Evolutionary conservation across 53 echinoderm and acorn worm genomes (phyloP).

Genomic region (Astropecten irregularis): DNA sequence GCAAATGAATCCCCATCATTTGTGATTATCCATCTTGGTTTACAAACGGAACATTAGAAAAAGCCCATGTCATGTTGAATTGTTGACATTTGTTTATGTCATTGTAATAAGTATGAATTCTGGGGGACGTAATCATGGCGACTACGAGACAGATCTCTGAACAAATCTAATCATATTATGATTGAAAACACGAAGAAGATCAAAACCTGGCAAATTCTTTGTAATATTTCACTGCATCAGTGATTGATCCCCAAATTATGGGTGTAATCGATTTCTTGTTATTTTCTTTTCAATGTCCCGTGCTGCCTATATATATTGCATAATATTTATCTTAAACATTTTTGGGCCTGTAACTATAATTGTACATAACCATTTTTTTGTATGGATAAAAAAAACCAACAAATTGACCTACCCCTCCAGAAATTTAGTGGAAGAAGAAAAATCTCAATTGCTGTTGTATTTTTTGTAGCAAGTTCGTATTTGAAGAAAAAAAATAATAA

Average conservation of each 20-base stretch:
- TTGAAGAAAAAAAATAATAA: slow-evolving; percentile 3
- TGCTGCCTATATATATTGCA: slow-evolving; percentile 51
- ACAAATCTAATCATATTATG: no score
- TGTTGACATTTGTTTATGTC: no score
- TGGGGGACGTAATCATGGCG: no score
- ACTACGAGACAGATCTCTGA: no score
- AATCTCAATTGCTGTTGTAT: slow-evolving; percentile 37
- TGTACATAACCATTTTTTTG: slow-evolving; percentile 37
- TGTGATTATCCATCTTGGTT: no score
- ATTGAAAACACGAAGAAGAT: no score
- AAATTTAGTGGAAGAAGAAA: not conserved
- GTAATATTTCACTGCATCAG: slow-evolving; percentile 11
- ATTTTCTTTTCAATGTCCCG: not conserved
- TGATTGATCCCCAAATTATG: not conserved
- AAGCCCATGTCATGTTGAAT: no score
- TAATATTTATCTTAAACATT: not conserved
- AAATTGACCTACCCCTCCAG: slow-evolving; percentile 22
- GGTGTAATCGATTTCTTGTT: no score
- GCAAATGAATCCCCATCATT: no score
- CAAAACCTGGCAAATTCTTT: not conserved
- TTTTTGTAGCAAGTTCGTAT: slow-evolving; percentile 54
- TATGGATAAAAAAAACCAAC: not conserved
- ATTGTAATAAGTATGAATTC: no score
- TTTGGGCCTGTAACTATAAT: slow-evolving; percentile 38
- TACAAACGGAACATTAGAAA: no score